A percentile compares a stretch with the other conserved stretches of the same genome.
phyloP scores from a whole-genome alignment of 2,797 vertebrate species.

The Selene dorsalis region DNA sequence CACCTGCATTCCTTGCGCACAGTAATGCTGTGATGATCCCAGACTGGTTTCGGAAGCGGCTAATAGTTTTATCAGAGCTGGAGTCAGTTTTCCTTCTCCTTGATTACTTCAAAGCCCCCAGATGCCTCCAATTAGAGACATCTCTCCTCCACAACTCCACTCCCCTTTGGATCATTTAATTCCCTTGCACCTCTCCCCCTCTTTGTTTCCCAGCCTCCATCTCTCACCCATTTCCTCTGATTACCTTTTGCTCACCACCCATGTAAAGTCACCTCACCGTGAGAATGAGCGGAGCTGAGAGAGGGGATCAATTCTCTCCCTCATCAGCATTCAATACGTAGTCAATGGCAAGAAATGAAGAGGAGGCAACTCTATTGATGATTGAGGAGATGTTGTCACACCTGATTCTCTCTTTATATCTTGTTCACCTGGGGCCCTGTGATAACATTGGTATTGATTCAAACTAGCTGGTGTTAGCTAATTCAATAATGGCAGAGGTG shows the following conservation, averaged over 20 bases:
- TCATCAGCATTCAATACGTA: constrained; percentile 76
- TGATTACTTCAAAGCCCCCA: constrained; percentile 74
- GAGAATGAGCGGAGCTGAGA: constrained; percentile 27
- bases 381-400: constrained; percentile 77
- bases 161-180: constrained; percentile 67
- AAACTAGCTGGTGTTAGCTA: constrained; percentile 54
- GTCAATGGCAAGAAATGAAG: constrained; percentile 67
- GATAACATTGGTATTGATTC: constrained; percentile 77
- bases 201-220: constrained; percentile 49
- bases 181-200: constrained; percentile 47
- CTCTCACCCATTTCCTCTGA: constrained; percentile 59
- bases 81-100: constrained; percentile 60
- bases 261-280: constrained; percentile 56
- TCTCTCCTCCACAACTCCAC: constrained; percentile 53
- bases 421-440: constrained; percentile 75
- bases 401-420: constrained; percentile 74
- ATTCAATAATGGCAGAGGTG: constrained; percentile 68
- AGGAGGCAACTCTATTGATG: constrained; percentile 70
- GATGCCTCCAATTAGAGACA: constrained; percentile 73
- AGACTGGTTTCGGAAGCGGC: constrained; percentile 44
- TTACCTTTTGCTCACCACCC: constrained; percentile 58
- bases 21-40: background rate
- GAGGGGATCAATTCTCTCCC: constrained; percentile 65
- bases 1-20: background rate
- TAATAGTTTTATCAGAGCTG: constrained; percentile 74